Evolutionary conservation across 1,140 invertebrate genomes (phyloP), one percentile per base, ranked within the genome.

Genomic region (Microplitis demolitor): DNA sequence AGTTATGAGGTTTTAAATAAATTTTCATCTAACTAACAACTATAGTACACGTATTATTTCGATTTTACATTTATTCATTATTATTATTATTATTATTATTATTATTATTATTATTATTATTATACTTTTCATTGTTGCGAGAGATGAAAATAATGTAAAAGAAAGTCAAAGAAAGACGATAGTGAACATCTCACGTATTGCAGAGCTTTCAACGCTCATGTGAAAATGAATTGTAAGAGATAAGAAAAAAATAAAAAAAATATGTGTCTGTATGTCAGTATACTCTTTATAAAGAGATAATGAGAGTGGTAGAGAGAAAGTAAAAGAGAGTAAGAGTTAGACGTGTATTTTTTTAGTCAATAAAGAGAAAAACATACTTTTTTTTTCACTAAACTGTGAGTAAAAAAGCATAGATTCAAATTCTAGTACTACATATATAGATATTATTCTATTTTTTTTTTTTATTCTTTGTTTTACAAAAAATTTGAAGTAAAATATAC

Each of bases 201-300:
- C 13, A 35, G 37, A 50, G 66, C 51, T 67, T 53, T 67, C 50
- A 67, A 54, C 66, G 53, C 34, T 62, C 35, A 14, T 13, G 14
- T 62, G 24, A 54, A 54, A 34, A 67, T 67, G 51, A 54, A 67
- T 50, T 9, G 51, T 39, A 67, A 34, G 53, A 33, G 34, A 67
- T 34, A 39, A 54, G 39, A 13, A 53, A 34, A 67, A 53, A 67
- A 45, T 45, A 45, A 39, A 45, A 45, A 6, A 5, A 11, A 64
- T 39, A 31, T 61, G 62, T 64, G 62, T 45, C 35, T 37, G 24
- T 64, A 35, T 64, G 62, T 34, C 37, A 39, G 31, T 31, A n/a
- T n/a, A n/a, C n/a, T n/a, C n/a, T n/a, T n/a, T n/a, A n/a, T n/a
- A 9, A 24, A 24, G 24, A 24, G 24, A 24, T 24, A 2, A 24